Percentiles rank a stretch among this genome's conserved stretches.
These are phyloP conservation scores for Gasterosteus aculeatus DNA, from an alignment of 2,113 vertebrate genomes.

Conservation along the genomic window DNA sequence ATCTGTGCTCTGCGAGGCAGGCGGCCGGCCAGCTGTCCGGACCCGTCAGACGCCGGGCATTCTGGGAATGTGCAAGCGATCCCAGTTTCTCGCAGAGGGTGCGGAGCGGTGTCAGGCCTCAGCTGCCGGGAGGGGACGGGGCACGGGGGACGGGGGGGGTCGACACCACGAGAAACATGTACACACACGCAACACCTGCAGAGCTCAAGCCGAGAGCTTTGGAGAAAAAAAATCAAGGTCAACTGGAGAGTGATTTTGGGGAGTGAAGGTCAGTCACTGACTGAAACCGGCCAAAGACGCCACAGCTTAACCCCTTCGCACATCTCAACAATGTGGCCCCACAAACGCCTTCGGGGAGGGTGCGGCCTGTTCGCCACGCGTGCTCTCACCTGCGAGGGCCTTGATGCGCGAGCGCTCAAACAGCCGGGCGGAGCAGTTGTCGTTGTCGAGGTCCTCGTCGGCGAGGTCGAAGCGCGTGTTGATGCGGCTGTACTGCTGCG, in stretches of 20 bases:
- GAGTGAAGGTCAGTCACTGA: constrained; percentile 22
- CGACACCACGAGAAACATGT: constrained; percentile 32
- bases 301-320: constrained; percentile 33
- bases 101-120: constrained; percentile 57
- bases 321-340: constrained; percentile 33
- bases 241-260: background rate
- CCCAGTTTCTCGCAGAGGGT: constrained; percentile 52
- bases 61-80: constrained; percentile 76
- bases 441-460: constrained; percentile 94
- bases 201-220: constrained; percentile 3
- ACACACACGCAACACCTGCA: constrained; percentile 27
- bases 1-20: constrained; percentile 54
- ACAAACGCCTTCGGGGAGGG: constrained; percentile 13
- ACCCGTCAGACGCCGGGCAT: constrained; percentile 70
- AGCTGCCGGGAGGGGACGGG: constrained; percentile 54
- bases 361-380: constrained; percentile 44
- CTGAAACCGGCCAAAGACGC: constrained; percentile 14
- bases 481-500: constrained; percentile 92
- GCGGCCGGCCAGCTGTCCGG: constrained; percentile 79
- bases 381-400: constrained; percentile 91
- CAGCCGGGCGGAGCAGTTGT: constrained; percentile 94
- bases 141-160: constrained; percentile 14
- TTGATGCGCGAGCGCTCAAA: constrained; percentile 99
- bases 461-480: constrained; percentile 90
- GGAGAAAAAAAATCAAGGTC: constrained; percentile 20